phyloP scores from a whole-genome alignment of 2,113 vertebrate genomes.

The Podarcis raffonei region DNA sequence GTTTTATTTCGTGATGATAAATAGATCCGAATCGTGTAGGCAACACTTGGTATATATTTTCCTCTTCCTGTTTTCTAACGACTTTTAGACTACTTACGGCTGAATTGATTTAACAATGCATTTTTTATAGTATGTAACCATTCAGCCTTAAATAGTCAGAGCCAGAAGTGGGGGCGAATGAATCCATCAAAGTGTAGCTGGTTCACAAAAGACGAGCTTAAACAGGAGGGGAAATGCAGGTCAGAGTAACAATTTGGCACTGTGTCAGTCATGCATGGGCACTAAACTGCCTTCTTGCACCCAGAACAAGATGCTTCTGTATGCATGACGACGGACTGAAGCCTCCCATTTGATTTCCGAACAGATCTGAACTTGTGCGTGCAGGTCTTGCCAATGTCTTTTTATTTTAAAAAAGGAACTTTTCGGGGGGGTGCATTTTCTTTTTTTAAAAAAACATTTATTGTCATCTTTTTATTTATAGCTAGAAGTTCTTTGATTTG shows the following conservation, averaged over 20 bases:
- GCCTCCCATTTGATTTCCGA: conserved; percentile 24
- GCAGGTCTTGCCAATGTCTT: conserved; percentile 38
- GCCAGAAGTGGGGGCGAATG: conserved; percentile 21
- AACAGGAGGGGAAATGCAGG: conserved; percentile 40
- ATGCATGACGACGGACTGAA: conserved; percentile 37
- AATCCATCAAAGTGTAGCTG: conserved; percentile 45
- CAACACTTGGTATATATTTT: conserved; percentile 5
- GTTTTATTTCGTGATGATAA: conserved; percentile 15
- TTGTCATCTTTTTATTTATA: conserved; percentile 70
- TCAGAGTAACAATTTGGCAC: conserved; percentile 50
- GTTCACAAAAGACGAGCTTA: conserved; percentile 51
- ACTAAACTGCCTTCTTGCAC: conserved; percentile 22
- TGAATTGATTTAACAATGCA: background rate
- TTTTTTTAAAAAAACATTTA: conserved; percentile 60
- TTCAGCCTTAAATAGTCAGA: background rate
- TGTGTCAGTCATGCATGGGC: conserved; percentile 44
- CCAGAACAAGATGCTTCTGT: conserved; percentile 47
- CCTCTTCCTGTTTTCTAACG: background rate
- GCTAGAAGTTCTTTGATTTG: conserved; percentile 79
- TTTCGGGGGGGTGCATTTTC: conserved; percentile 59
- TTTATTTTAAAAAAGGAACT: conserved; percentile 45
- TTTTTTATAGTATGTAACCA: conserved; percentile 13
- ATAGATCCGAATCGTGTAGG: conserved; percentile 5
- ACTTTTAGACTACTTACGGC: background rate
- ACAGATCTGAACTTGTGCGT: conserved; percentile 36